Evolutionary conservation across 2,113 vertebrate species (phyloP), one percentile per base, ranked within the genome.

Genomic region (Psephotus haematonotus): DNA sequence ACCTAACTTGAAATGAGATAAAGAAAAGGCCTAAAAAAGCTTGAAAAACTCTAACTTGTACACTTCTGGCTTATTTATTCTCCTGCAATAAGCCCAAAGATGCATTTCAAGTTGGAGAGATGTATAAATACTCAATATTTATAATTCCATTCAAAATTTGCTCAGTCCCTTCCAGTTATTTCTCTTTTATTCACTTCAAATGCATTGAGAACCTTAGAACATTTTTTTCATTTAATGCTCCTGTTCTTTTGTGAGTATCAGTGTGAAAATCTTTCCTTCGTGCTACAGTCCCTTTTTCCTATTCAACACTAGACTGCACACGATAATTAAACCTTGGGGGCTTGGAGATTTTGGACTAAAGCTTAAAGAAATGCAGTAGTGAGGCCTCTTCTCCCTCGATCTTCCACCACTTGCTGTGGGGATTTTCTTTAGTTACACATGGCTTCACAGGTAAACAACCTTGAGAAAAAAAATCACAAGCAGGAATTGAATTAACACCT

Each of bases 361-460:
- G 98, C 97, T 98, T 98, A 98, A 98, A 98, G 98, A 98, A 98
- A 98, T 97, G 97, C 95, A 82, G 88, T 79, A 39, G 96, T 81
- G 92, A 96, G 91, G 97, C 87, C 92, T 95, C 96, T 89, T 95
- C 83, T 88, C 74, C 78, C 94, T 96, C 91, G 27, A 88, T 97
- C 98, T 98, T 98, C 98, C 95, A 97, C 98, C 96, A 96, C 98
- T 98, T 98, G 98, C 98, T 98, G 97, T 98, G 98, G 98, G 98
- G 98, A 98, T 98, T 98, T 99, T 98, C 98, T 99, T 99, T 98
- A 98, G 98, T 99, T 98, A 98, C 99, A 99, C 98, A 98, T 96
- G 98, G 98, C 97, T 99, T 99, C 98, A 97, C 98, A 99, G 98
- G 98, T 99, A 99, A 99, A 99, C 99, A 99, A 98, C 97, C 94